phyloP scores from a whole-genome alignment of 2,888 invertebrate genomes.

The Drosophila neotestacea region DNA sequence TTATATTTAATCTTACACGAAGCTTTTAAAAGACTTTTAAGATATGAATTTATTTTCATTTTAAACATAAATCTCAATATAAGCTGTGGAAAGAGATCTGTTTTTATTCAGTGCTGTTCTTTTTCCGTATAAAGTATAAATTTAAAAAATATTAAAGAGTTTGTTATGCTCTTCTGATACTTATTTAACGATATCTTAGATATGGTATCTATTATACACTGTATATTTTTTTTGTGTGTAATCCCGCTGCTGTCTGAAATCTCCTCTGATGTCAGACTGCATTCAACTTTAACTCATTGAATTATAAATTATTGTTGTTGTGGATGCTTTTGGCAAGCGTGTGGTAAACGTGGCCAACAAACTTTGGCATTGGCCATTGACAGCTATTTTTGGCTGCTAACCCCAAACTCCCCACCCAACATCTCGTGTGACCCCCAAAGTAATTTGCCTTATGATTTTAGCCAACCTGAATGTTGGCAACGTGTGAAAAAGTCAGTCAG shows the following conservation, averaged over 20 bases:
- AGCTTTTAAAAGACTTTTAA: no score
- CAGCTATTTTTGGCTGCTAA: constrained; percentile 63
- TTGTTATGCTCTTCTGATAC: no score
- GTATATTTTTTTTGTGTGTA: constrained; percentile 15
- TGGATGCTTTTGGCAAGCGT: constrained; percentile 38
- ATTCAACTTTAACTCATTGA: constrained; percentile 81
- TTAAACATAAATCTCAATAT: no score
- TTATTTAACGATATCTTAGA: no score
- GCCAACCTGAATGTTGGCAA: constrained; percentile 40
- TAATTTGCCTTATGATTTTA: constrained; percentile 75
- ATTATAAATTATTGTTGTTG: constrained; percentile 71
- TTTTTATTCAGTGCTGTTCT: no score
- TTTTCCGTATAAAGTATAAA: no score
- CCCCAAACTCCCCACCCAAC: constrained; percentile 11
- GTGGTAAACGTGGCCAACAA: constrained; percentile 61
- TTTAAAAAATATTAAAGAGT: no score
- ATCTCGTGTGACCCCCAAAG: constrained; percentile 53
- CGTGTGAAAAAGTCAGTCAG: constrained; percentile 77
- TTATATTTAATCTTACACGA: no score
- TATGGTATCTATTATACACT: no score
- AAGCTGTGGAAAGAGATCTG: no score
- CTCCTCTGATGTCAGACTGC: constrained; percentile 56
- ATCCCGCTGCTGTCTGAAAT: constrained; percentile 14
- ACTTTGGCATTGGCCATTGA: constrained; percentile 75
- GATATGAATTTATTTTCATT: no score